Conservation (phyloP, 2,888 invertebrate species). For the Epinotia brunnichana region DNA sequence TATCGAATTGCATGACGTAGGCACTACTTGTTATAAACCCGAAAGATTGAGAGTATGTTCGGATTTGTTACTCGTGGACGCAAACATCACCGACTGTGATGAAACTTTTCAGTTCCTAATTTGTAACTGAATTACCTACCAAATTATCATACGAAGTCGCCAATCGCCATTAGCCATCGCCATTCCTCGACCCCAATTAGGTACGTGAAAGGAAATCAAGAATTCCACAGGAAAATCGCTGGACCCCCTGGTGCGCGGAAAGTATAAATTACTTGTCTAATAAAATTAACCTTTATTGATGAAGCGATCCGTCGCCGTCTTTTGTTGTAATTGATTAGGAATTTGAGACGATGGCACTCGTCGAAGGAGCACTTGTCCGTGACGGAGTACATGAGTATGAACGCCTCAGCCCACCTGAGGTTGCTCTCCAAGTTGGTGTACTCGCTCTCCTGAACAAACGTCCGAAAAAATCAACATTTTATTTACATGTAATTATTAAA, state of each 20-base stretch:
- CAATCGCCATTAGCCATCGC: too few species aligned
- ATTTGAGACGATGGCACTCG: slow-evolving; percentile 92
- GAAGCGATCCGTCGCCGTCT: slow-evolving; percentile 86
- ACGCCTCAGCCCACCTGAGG: slow-evolving; percentile 95
- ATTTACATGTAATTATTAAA: too few species aligned
- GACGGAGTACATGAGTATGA: slow-evolving; percentile 93
- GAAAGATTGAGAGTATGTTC: too few species aligned
- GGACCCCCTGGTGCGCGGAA: neutral
- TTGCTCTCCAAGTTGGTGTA: slow-evolving; percentile 89
- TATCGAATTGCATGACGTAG: neutral
- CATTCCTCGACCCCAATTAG: slow-evolving; percentile 21
- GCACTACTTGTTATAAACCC: too few species aligned
- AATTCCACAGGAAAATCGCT: slow-evolving; percentile 11
- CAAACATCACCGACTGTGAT: too few species aligned
- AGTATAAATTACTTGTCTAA: neutral
- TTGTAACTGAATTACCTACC: neutral
- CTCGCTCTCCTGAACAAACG: slow-evolving; percentile 85
- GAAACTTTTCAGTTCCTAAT: too few species aligned
- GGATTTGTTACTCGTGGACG: too few species aligned
- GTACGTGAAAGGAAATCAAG: slow-evolving; percentile 29
- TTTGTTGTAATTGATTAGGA: slow-evolving; percentile 91
- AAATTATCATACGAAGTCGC: neutral
- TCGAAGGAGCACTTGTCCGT: slow-evolving; percentile 95
- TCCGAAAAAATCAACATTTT: neutral
- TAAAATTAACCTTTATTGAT: slow-evolving; percentile 79